Base-by-base conservation (phyloP, 2,888 invertebrate species). In the Morinoia aosen region DNA sequence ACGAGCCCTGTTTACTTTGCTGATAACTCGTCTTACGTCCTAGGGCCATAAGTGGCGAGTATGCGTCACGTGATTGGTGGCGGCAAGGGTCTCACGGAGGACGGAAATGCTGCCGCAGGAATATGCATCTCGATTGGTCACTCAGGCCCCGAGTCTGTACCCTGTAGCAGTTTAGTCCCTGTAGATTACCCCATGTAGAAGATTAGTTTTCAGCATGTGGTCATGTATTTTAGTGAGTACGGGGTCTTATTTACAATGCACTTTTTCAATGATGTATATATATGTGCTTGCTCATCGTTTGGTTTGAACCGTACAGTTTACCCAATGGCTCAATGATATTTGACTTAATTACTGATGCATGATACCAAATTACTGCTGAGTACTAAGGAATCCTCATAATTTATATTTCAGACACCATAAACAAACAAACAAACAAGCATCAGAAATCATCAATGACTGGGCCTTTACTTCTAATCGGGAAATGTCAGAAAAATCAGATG, bases 11-110 rank as follows among this genome's bases (percentile, higher is more conserved):
- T 93, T 93, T 93, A 93, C 93, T 93, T 93, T 57, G 48, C 33
- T 57, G 93, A 93, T 93, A 93, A 93, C 57, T 33, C 90, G 48
- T 90, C 90, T 48, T 90, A 90, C 90, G 90, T 90, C 48, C 76
- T 76, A 76, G 76, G 76, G 25, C 33, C 76, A 25, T 33, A 76
- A 76, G 33, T 16, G 76, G 14, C 76, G 76, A 76, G 76, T 25
- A 76, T 33, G 76, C 76, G 76, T 76, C 76, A 76, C 76, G 76
- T 76, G 19, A 76, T 76, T 76, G 76, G 76, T 76, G 76, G 76
- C 33, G 76, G 33, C 76, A 33, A 33, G 76, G 33, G 33, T 76
- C 76, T 76, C 76, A 76, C 76, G 76, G 76, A 76, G 14, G 76
- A 33, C 76, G 76, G 76, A 76, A 76, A 76, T 76, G 33, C 76